phyloP scores from a whole-genome alignment of 2,113 vertebrate species.

The Peromyscus maniculatus region DNA sequence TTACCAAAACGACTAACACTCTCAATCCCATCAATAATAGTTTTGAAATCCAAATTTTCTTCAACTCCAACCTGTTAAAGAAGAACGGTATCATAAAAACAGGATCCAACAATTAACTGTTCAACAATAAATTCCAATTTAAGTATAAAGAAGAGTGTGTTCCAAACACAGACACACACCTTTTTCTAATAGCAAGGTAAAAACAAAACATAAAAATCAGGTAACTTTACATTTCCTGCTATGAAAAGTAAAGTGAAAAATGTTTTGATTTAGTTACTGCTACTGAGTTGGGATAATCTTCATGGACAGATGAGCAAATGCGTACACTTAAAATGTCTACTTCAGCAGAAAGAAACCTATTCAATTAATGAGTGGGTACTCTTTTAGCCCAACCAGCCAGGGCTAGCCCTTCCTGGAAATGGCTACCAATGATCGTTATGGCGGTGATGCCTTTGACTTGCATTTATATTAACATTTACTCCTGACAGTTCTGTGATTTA shows the following conservation, averaged over 20 bases:
- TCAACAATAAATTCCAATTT: conserved; percentile 9
- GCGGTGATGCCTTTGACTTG: not conserved
- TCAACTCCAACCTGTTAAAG: conserved; percentile 91
- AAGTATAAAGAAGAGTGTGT: not conserved
- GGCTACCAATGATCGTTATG: not conserved
- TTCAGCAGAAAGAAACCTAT: not conserved
- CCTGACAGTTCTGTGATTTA: not conserved
- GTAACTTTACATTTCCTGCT: conserved; percentile 26
- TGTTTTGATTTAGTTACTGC: not conserved
- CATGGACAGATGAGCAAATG: not conserved
- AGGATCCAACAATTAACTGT: not conserved
- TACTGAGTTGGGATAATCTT: not conserved
- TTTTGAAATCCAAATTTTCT: conserved; percentile 92
- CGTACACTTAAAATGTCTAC: not conserved
- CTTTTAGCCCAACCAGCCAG: not conserved
- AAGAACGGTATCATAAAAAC: conserved; percentile 74
- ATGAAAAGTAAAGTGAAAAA: conserved; percentile 71
- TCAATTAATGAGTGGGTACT: not conserved
- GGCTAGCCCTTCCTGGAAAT: not conserved
- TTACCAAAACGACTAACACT: conserved; percentile 96
- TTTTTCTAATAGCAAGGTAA: conserved; percentile 41
- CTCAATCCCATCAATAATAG: conserved; percentile 92
- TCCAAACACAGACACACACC: not conserved
- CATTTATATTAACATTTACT: not conserved
- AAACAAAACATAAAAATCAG: not conserved